A percentile compares a stretch with the other conserved stretches of the same genome.
phyloP scores from a whole-genome alignment of 2,888 invertebrate genomes.

The Charanyca ferruginea region DNA sequence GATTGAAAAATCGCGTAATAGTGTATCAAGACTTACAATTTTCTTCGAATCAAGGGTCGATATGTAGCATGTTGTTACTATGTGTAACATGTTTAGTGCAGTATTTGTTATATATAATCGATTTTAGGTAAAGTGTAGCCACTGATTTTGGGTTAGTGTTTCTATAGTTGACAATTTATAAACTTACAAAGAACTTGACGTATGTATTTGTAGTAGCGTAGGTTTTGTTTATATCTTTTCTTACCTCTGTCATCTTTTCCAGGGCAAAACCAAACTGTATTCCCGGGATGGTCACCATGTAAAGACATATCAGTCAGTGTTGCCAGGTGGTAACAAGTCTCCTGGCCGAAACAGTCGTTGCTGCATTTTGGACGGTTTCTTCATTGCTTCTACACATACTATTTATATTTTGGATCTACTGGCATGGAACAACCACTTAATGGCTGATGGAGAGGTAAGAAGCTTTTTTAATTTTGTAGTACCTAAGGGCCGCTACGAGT shows the following conservation, averaged over 20 bases:
- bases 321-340: constrained; percentile 93
- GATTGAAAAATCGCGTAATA: no score
- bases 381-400: constrained; percentile 90
- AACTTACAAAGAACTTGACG: neutral
- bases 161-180: neutral
- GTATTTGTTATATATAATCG: no score
- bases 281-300: constrained; percentile 83
- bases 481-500: no score
- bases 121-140: no score
- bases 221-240: no score
- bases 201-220: neutral
- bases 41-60: no score
- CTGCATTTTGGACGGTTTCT: constrained; percentile 96
- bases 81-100: no score
- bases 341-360: constrained; percentile 79
- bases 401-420: constrained; percentile 96
- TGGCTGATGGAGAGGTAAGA: constrained; percentile 94
- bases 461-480: neutral
- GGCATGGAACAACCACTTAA: constrained; percentile 94
- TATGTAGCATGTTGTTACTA: no score
- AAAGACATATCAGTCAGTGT: constrained; percentile 91
- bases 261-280: constrained; percentile 94
- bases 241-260: constrained; percentile 62
- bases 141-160: no score
- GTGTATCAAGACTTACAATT: no score